Percentiles rank a stretch among this genome's conserved stretches.
These are phyloP conservation scores for Euspilapteryx auroguttella DNA, from an alignment of 2,888 invertebrate species.

Conservation along the genomic window DNA sequence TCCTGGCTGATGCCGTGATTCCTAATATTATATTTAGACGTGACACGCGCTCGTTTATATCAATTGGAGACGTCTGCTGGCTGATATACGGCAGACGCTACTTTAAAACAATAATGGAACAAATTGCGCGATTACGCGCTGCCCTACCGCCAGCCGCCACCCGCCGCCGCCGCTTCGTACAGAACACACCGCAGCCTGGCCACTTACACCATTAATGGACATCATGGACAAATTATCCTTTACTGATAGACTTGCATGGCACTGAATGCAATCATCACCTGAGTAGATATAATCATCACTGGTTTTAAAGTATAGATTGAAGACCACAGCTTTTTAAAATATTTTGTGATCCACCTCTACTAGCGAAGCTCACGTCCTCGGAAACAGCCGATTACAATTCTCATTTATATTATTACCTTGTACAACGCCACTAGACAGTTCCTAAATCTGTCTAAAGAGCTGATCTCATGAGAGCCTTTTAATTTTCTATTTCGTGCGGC, in stretches of 20 bases:
- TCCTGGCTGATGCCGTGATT: slow-evolving; percentile 62
- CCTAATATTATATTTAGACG: slow-evolving; percentile 63
- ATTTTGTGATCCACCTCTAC: no score
- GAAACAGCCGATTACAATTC: slow-evolving; percentile 35
- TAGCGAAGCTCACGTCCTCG: no score
- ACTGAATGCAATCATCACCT: slow-evolving; percentile 9
- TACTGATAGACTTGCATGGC: slow-evolving; percentile 34
- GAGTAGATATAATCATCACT: no score
- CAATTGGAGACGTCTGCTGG: slow-evolving; percentile 55
- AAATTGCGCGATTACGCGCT: slow-evolving; percentile 54
- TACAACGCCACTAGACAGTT: slow-evolving; percentile 34
- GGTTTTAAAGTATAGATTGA: no score
- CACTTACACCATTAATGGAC: no score
- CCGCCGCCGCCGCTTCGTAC: slow-evolving; percentile 14
- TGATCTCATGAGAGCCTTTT: slow-evolving; percentile 55
- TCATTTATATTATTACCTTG: slow-evolving; percentile 47
- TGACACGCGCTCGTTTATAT: slow-evolving; percentile 61
- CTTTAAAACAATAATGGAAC: slow-evolving; percentile 58
- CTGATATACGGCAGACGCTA: slow-evolving; percentile 58
- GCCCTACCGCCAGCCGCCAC: slow-evolving; percentile 34
- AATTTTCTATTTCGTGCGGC: slow-evolving; percentile 54
- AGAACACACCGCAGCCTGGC: no score
- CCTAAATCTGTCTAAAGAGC: slow-evolving; percentile 52
- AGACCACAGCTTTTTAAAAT: no score
- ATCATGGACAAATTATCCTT: slow-evolving; percentile 37